phyloP scores from a whole-genome alignment of 2,888 invertebrate species.

The Sipunculus nudus region DNA sequence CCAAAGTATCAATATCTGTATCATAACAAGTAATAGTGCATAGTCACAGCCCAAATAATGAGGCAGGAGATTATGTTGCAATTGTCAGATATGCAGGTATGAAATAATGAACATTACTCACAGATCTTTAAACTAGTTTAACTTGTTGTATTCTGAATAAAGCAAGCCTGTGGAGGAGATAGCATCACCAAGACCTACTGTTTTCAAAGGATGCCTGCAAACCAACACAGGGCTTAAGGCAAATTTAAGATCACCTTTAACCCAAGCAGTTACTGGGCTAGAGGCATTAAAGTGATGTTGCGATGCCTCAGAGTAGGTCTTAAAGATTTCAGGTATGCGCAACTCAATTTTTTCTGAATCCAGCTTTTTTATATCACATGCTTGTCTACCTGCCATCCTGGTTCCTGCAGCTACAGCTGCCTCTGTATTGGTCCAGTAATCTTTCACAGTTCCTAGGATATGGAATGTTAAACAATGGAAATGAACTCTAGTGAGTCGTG shows the following conservation, averaged over 20 bases:
- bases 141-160: slow-evolving; percentile 65
- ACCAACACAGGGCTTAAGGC: slow-evolving; percentile 68
- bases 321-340: slow-evolving; percentile 60
- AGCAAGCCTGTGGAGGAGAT: slow-evolving; percentile 67
- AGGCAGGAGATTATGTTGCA: too few relatives aligned
- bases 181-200: slow-evolving; percentile 69
- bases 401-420: slow-evolving; percentile 68
- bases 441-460: slow-evolving; percentile 61
- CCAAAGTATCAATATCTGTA: too few relatives aligned
- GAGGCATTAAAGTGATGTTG: slow-evolving; percentile 49
- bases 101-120: too few relatives aligned
- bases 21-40: too few relatives aligned
- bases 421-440: slow-evolving; percentile 65
- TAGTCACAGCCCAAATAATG: too few relatives aligned
- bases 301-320: slow-evolving; percentile 50
- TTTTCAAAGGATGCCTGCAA: slow-evolving; percentile 66
- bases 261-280: slow-evolving; percentile 64
- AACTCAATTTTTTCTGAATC: slow-evolving; percentile 62
- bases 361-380: slow-evolving; percentile 57
- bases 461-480: slow-evolving; percentile 69
- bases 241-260: slow-evolving; percentile 64
- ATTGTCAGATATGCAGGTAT: too few relatives aligned
- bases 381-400: slow-evolving; percentile 65
- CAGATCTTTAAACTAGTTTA: too few relatives aligned
- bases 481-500: slow-evolving; percentile 67